Percentiles rank a stretch among this genome's conserved stretches.
phyloP scores from a whole-genome alignment of 2,888 invertebrate genomes.

The Rhopalosiphum nymphaeae region DNA sequence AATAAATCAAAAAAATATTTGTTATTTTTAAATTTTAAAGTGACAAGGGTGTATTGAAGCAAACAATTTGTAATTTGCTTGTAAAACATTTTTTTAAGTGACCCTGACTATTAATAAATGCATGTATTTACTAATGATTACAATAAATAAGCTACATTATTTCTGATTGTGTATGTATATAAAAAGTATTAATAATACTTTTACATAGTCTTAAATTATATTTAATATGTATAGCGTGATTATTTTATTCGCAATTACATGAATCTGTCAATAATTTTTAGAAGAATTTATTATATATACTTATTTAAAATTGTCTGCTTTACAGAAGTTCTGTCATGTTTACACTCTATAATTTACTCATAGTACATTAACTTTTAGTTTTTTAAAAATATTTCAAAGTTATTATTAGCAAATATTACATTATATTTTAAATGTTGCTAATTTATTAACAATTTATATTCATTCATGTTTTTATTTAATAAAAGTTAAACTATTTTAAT shows the following conservation, averaged over 20 bases:
- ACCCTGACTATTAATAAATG: constrained; percentile 12
- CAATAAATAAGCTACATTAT: background rate
- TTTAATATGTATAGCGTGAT: background rate
- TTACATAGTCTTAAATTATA: background rate
- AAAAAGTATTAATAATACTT: background rate
- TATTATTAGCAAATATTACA: background rate
- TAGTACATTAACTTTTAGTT: background rate
- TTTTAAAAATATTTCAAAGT: background rate
- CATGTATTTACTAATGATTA: background rate
- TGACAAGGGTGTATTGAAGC: background rate
- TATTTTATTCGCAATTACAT: background rate
- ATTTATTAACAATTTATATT: background rate
- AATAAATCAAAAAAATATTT: too few relatives aligned
- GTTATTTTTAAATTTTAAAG: background rate
- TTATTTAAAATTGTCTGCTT: background rate
- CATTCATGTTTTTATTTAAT: background rate
- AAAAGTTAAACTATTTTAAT: background rate
- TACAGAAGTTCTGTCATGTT: background rate
- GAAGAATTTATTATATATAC: background rate
- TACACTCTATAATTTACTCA: background rate
- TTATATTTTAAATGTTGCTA: background rate
- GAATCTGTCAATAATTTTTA: background rate
- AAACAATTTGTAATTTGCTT: background rate
- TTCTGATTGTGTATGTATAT: background rate
- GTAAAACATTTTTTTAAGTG: background rate